Base-by-base conservation (phyloP, 2,888 invertebrate species). In the Ectobius pallidus region DNA sequence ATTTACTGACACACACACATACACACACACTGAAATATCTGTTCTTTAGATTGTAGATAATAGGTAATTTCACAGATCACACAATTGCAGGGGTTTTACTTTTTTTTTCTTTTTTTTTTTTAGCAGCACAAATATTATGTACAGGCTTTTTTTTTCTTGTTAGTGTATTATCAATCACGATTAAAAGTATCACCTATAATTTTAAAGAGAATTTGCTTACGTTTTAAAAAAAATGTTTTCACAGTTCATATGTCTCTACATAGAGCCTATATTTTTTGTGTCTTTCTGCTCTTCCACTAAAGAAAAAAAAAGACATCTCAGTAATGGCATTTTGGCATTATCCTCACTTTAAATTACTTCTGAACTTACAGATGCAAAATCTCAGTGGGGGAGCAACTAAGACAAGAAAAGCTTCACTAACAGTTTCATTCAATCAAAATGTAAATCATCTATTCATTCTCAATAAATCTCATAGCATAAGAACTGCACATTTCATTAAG, bases 381-480 rank as follows among this genome's bases (percentile, higher is more conserved):
- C 30, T 58, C 58, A 30, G 58, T 58, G 58, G 58, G 32, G 16
- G 58, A 58, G 58, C 58, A 58, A 32, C 3, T 58, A 58, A 58
- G 58, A 58, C 58, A 30, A n/a, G n/a, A n/a, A 42, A 65, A 18
- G 44, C 46, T 65, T 63, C 39, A 44, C 46, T 27, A 46, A 58
- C 58, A 32, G n/a, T 46, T 65, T 46, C 46, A 39, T 65, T 42
- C 42, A 65, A 46, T 65, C 46, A 65, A 65, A 65, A 65, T 65
- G 65, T 65, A 65, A 46, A 65, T 52, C 71, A 68, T 68, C 46
- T 49, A 34, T 44, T 65, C 71, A 71, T 71, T 73, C 55, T 69
- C 69, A 74, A 74, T 74, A 74, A 74, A 74, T 68, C 42, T 34
- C 69, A 74, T 58, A 68, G 39, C 69, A 58, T 42, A 69, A 18